Percentiles rank a stretch among this genome's conserved stretches.
phyloP scores from a whole-genome alignment of 2,797 vertebrate genomes.

The Erithacus rubecula region DNA sequence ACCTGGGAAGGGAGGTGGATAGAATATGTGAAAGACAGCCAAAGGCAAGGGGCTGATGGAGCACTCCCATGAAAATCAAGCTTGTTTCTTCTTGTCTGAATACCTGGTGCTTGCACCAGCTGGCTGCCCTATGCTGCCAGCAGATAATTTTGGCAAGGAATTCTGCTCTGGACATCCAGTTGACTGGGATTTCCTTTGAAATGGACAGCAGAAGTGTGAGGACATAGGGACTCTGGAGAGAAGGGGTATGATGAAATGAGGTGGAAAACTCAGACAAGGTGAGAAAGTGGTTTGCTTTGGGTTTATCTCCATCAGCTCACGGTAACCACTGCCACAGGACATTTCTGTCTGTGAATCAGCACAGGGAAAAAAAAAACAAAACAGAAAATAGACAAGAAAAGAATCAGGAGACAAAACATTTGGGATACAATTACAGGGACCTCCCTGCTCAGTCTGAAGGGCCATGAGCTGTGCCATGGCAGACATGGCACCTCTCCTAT shows the following conservation, averaged over 20 bases:
- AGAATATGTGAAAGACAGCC: background rate
- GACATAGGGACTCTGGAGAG: conserved; percentile 37
- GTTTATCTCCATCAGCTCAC: background rate
- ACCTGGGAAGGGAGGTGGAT: background rate
- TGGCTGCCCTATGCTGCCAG: background rate
- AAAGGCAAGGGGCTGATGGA: background rate
- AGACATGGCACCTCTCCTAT: background rate
- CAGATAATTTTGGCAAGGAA: background rate
- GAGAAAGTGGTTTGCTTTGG: background rate
- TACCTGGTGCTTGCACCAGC: conserved; percentile 15
- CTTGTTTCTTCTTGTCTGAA: conserved; percentile 58
- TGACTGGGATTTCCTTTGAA: background rate
- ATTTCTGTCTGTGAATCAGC: background rate
- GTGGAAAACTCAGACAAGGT: background rate
- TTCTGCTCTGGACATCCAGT: background rate
- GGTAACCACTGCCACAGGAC: background rate
- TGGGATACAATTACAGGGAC: background rate
- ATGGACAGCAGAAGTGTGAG: conserved; percentile 47
- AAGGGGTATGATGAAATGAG: conserved; percentile 59
- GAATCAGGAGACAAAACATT: background rate
- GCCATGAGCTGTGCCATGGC: background rate
- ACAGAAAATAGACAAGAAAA: background rate
- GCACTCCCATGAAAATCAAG: conserved; percentile 59
- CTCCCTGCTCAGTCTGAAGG: background rate
- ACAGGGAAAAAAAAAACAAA: too few relatives aligned